Evolutionary conservation across 2,113 vertebrate genomes (phyloP), one percentile per base, ranked within the genome.

Genomic region (Pterocles orientalis): DNA sequence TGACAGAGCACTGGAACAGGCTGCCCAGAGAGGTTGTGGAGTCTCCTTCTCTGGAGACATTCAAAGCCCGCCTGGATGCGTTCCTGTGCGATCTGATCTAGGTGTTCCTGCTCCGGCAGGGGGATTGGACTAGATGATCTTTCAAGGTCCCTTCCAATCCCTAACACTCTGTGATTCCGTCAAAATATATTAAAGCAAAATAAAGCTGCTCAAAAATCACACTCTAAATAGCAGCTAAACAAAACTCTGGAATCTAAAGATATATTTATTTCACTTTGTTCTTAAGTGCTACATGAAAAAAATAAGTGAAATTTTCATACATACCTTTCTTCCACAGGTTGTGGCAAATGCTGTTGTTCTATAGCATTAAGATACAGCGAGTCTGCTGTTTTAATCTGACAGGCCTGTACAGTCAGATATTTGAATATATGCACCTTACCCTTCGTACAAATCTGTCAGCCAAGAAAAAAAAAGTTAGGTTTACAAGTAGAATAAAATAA

Each of bases 401-500:
- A 99, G 0, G 99, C 99, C 86, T 99, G 99, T 53, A 99, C 98
- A 92, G 98, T 98, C 97, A 99, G 98, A 64, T 99, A 99, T 95
- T 99, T 99, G 96, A 99, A 99, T 97, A 99, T 99, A 97, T 99
- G 99, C 86, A 99, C 98, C 97, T 98, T 99, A 12, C 99, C 99
- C 96, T 99, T 99, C 50, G 99, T 98, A 94, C 99, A 99, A 97
- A 99, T 99, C 99, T 99, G 96, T 29, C 41, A 57, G 72, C 91
- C 56, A 95, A 69, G 18, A 21, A 57, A 87, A 82, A 82, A 61
- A 36, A 31, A 33, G 17, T 10, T 50, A 85, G 3, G 3, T 76
- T 88, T 70, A 31, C 31, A 86, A 39, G 3, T 24, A 62, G 7
- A 90, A 88, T 12, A 13, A 71, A 81, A 83, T 4, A 50, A 65